phyloP scores from a whole-genome alignment of 2,888 invertebrate genomes.

The Spisula subtruncata region DNA sequence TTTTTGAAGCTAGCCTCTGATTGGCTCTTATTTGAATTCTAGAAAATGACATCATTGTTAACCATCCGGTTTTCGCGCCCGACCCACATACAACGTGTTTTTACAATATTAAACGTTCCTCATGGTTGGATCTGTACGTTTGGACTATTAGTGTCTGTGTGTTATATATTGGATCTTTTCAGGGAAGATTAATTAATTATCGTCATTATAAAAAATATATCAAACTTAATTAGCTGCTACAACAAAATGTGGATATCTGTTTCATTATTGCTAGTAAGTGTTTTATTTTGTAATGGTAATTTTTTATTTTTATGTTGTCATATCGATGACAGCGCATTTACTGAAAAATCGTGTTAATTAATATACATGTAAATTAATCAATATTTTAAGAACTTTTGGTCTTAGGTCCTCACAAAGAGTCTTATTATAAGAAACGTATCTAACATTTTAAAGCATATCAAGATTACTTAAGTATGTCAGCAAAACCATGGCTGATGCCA shows the following conservation, averaged over 20 bases:
- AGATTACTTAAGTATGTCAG: too few relatives aligned
- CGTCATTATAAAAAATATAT: not conserved
- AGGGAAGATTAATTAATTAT: not conserved
- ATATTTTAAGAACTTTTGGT: too few relatives aligned
- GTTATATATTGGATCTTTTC: not conserved
- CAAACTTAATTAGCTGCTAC: not conserved
- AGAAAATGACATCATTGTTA: not conserved
- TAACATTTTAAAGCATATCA: too few relatives aligned
- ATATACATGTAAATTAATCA: too few relatives aligned
- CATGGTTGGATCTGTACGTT: not conserved
- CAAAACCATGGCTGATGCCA: too few relatives aligned
- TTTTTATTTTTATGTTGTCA: too few relatives aligned
- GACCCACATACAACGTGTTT: not conserved
- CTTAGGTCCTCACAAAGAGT: too few relatives aligned
- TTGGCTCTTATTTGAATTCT: conserved; percentile 20
- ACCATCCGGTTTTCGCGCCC: not conserved
- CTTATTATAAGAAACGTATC: too few relatives aligned
- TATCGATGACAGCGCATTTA: too few relatives aligned
- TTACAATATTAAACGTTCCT: not conserved
- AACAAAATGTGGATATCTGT: not conserved
- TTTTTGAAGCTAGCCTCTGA: conserved; percentile 18
- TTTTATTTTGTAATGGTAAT: not conserved
- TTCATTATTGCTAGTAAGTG: not conserved
- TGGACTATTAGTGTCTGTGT: not conserved
- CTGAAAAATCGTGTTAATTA: too few relatives aligned